Conservation (phyloP, 2,888 invertebrate species). For the Mylabris sibirica region DNA sequence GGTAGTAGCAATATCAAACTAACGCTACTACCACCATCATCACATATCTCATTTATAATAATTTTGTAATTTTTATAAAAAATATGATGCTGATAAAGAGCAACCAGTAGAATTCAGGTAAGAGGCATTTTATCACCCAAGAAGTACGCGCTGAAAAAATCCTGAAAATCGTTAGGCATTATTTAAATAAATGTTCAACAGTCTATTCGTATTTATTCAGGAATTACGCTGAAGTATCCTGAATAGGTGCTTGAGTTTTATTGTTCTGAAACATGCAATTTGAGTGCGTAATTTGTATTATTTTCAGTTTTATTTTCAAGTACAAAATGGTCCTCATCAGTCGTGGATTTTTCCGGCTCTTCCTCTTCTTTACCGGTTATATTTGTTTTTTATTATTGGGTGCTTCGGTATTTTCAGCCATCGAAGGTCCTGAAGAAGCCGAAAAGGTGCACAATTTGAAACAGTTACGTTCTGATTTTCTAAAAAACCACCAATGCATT, state of each 20-base stretch:
- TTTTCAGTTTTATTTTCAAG: not conserved
- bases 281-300: not conserved
- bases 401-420: constrained; percentile 80
- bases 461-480: constrained; percentile 67
- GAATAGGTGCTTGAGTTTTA: not conserved
- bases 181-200: not conserved
- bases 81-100: not conserved
- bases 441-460: constrained; percentile 66
- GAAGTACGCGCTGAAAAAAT: not conserved
- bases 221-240: not conserved
- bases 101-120: not conserved
- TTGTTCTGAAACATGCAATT: not conserved
- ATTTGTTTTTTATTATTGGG: constrained; percentile 72
- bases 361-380: constrained; percentile 60
- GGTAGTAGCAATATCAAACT: constrained; percentile 24
- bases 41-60: not conserved
- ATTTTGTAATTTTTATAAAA: not conserved
- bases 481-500: constrained; percentile 69
- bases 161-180: not conserved
- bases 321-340: constrained; percentile 47
- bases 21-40: not conserved
- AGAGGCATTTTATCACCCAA: not conserved
- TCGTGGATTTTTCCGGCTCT: constrained; percentile 55
- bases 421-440: constrained; percentile 77
- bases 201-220: not conserved